phyloP scores from a whole-genome alignment of 2,797 vertebrate species.

The Australoheros facetus region DNA sequence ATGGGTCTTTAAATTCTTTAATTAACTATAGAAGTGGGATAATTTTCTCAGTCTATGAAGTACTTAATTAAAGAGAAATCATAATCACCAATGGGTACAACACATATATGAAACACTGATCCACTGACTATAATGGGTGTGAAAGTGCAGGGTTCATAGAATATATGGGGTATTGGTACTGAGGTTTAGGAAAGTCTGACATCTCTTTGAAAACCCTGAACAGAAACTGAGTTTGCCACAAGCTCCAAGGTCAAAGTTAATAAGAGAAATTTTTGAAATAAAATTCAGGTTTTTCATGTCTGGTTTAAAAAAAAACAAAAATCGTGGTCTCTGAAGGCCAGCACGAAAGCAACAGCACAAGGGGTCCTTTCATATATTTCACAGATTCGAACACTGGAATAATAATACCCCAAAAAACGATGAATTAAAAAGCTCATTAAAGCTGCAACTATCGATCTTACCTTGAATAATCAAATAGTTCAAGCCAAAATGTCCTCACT shows the following conservation, averaged over 20 bases:
- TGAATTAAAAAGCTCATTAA: conserved; percentile 7
- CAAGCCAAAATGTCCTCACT: no score
- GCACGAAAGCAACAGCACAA: background rate
- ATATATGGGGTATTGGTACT: background rate
- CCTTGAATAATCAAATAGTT: background rate
- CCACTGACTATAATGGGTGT: background rate
- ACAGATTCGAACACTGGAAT: background rate
- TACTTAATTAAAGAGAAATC: background rate
- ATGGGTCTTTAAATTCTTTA: background rate
- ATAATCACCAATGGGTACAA: background rate
- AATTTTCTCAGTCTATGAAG: background rate
- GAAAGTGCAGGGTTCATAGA: background rate
- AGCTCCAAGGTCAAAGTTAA: background rate
- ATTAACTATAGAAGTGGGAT: background rate
- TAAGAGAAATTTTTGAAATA: background rate
- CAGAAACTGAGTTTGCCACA: background rate
- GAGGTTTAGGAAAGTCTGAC: background rate
- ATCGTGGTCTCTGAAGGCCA: background rate
- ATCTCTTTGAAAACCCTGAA: background rate
- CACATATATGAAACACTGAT: background rate
- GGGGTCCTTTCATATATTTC: background rate
- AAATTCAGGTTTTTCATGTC: background rate
- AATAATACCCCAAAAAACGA: background rate
- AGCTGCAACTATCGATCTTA: background rate
- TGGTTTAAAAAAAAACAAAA: background rate